Base-by-base conservation (phyloP, 2,113 vertebrate genomes). In the Ceratotherium simum region DNA sequence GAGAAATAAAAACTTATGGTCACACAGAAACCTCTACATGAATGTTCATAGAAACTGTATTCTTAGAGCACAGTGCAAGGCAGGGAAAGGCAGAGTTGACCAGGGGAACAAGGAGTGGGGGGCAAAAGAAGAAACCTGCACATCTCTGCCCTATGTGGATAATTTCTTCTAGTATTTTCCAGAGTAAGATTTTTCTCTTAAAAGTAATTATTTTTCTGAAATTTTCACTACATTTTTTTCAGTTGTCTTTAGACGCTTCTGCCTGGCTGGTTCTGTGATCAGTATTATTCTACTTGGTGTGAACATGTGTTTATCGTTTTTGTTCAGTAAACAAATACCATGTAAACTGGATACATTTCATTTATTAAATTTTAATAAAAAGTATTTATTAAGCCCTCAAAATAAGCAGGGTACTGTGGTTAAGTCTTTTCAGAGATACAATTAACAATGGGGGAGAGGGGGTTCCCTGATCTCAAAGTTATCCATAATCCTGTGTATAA, bases 201-300 rank as follows among this genome's bases (percentile, higher is more conserved):
- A 80, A 81, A 58, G 18, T 46, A 6, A 8, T 85, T 92, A 36
- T 11, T 51, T 75, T 84, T 70, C 25, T 87, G 78, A 94, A 31
- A 33, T 80, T 58, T 86, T 56, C 16, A 65, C 31, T 20, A 62
- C 11, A 54, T 14, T 51, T 91, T 62, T 87, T 46, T 58, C 65
- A 92, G 8, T 51, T 65, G 72, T 78, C 39, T 91, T 0, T n/a
- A 2, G 4, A 51, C 6, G 31, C 17, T 78, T 81, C 46, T 67
- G 25, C 12, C 48, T 18, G 20, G 1, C 13, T 85, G 31, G 2
- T 76, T 76, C 29, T 67, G 17, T 17, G 16, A 96, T 39, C 54
- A 39, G 46, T 86, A 31, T 91, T 95, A 70, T 93, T 98, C 88
- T 78, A 67, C 95, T 56, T 87, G 9, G 76, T 93, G 78, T 46